Evolutionary conservation across 2,888 invertebrate genomes (phyloP), one percentile per base, ranked within the genome.

Genomic region (Polylopha cassiicola): DNA sequence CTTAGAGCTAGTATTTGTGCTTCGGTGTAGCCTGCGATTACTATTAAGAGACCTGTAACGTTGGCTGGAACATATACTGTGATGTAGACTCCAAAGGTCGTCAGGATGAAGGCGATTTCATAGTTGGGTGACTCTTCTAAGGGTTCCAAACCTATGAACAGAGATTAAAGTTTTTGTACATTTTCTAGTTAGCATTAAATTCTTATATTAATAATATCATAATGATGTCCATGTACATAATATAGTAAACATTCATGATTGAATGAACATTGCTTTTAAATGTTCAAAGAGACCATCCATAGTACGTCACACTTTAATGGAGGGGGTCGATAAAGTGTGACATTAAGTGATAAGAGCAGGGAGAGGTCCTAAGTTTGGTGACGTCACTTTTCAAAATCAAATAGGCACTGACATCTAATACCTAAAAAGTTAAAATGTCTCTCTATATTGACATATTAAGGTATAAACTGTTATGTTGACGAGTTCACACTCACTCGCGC

Each of bases 121-220:
- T 61, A 75, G 46, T 74, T 69, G 1, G 76, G 75, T 3, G 69
- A 54, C 34, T 70, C 60, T 2, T 51, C 46, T 56, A 66, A 67
- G 6, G 76, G 76, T 18, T 73, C 68, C 2, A 75, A 44, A 44
- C 76, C 76, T 77, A 59, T 8, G 22, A 50, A 23, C 3, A 9
- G 36, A 33, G 8, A 45, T 7, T 36, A 43, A 10, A 10, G 9
- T n/a, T 44, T 29, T 14, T 29, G 29, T 11, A 20, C 11, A 14
- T 10, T 26, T 24, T 14, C 1, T 1, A 51, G 13, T 17, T 29
- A 15, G 4, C 15, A n/a, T 3, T 5, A 20, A 4, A 6, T 17
- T 4, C 5, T 11, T 20, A 3, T n/a, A n/a, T 9, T 14, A 8
- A 5, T 27, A 4, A 17, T 8, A 20, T 2, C 4, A 16, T 18